These are phyloP conservation scores for Siphamia tubifer DNA, from an alignment of 2,113 vertebrate genomes.

Conservation along the genomic window DNA sequence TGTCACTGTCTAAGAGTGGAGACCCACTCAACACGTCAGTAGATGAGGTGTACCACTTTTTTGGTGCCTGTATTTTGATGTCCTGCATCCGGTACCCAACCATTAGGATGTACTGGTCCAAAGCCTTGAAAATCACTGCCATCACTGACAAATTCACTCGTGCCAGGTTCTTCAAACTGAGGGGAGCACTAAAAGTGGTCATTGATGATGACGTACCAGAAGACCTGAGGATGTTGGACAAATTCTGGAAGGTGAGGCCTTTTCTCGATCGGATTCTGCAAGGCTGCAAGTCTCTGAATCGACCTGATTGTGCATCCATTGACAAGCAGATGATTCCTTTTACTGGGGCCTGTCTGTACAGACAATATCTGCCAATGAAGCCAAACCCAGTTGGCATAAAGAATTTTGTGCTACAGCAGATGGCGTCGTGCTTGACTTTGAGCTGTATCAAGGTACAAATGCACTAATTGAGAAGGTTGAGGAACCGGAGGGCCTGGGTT, in stretches of 20 bases:
- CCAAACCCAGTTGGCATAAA: not conserved
- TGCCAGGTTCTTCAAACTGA: too few relatives aligned
- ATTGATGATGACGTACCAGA: too few relatives aligned
- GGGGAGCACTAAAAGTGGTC: too few relatives aligned
- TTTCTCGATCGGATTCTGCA: not conserved
- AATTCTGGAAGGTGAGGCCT: too few relatives aligned
- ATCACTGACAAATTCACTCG: too few relatives aligned
- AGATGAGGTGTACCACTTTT: not conserved
- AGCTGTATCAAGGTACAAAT: not conserved
- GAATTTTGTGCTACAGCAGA: not conserved
- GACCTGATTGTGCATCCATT: not conserved
- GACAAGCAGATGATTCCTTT: not conserved
- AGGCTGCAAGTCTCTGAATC: not conserved
- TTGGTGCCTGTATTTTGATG: conserved; percentile 1
- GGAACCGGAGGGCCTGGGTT: not conserved
- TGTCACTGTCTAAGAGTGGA: not conserved
- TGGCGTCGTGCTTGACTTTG: not conserved
- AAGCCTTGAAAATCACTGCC: too few relatives aligned
- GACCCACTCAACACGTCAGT: not conserved
- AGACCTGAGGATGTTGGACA: too few relatives aligned
- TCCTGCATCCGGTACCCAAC: not conserved
- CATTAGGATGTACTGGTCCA: too few relatives aligned
- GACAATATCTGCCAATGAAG: not conserved
- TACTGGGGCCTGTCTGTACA: not conserved
- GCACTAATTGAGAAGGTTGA: not conserved